Conservation (phyloP, 2,888 invertebrate species). For the Nebria salina region DNA sequence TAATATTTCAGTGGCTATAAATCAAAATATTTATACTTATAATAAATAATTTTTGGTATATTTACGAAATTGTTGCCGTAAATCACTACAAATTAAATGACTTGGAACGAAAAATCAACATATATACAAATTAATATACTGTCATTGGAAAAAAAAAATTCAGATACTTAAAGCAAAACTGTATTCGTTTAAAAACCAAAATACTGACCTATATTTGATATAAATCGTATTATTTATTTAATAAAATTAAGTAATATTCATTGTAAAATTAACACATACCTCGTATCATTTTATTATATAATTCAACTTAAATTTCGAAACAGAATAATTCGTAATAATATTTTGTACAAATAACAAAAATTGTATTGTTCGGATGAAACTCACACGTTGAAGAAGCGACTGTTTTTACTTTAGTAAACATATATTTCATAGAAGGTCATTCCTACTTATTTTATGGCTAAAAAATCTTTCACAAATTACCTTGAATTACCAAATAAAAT, state of each 20-base stretch:
- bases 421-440: background rate
- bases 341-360: background rate
- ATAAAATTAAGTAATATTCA: too few species aligned
- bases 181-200: too few species aligned
- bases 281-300: background rate
- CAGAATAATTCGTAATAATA: background rate
- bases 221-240: too few species aligned
- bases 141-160: too few species aligned
- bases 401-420: background rate
- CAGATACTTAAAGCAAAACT: too few species aligned
- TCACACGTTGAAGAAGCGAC: background rate
- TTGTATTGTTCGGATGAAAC: background rate
- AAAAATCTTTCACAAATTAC: background rate
- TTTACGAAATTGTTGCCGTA: background rate
- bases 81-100: too few species aligned
- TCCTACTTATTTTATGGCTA: background rate
- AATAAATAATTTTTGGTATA: background rate
- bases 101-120: too few species aligned
- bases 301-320: background rate
- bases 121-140: too few species aligned
- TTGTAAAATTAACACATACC: background rate
- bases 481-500: too few species aligned
- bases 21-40: background rate
- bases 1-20: constrained; percentile 33
- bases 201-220: too few species aligned